Percentiles rank a stretch among this genome's conserved stretches.
These are phyloP conservation scores for Lypha dubia DNA, from an alignment of 2,888 invertebrate species.

Conservation along the genomic window DNA sequence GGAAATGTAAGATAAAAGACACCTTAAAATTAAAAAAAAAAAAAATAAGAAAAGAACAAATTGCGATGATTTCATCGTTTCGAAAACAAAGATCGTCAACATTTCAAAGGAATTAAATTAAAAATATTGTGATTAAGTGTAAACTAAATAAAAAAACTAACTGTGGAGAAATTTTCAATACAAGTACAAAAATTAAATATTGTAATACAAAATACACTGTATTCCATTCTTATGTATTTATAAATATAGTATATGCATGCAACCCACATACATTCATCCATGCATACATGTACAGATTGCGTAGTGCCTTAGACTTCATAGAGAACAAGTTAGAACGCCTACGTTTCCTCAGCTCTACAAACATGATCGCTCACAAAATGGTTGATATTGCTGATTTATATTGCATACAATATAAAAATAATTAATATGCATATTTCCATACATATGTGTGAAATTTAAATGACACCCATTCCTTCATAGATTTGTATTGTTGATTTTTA, in stretches of 20 bases:
- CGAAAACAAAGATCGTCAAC: slow-evolving; percentile 57
- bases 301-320: slow-evolving; percentile 23
- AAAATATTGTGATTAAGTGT: slow-evolving; percentile 19
- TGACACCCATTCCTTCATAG: neutral
- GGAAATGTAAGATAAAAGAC: slow-evolving; percentile 55
- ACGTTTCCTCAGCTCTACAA: slow-evolving; percentile 58
- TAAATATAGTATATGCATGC: too few relatives aligned
- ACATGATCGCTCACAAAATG: slow-evolving; percentile 42
- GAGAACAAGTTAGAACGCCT: slow-evolving; percentile 74
- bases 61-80: slow-evolving; percentile 60
- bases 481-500: neutral
- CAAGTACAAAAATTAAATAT: slow-evolving; percentile 6
- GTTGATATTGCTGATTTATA: slow-evolving; percentile 23
- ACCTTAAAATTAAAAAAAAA: slow-evolving; percentile 23
- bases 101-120: neutral
- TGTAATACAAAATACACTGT: slow-evolving; percentile 3
- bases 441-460: neutral
- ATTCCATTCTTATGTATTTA: too few relatives aligned
- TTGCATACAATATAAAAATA: slow-evolving; percentile 24
- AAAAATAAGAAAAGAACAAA: slow-evolving; percentile 13
- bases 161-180: neutral
- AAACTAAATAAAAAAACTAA: slow-evolving; percentile 12
- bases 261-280: too few relatives aligned
- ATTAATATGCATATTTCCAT: slow-evolving; percentile 28
- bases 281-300: slow-evolving; percentile 14